Evolutionary conservation across 2,888 invertebrate species (phyloP).

Genomic region (Sisyra terminalis): DNA sequence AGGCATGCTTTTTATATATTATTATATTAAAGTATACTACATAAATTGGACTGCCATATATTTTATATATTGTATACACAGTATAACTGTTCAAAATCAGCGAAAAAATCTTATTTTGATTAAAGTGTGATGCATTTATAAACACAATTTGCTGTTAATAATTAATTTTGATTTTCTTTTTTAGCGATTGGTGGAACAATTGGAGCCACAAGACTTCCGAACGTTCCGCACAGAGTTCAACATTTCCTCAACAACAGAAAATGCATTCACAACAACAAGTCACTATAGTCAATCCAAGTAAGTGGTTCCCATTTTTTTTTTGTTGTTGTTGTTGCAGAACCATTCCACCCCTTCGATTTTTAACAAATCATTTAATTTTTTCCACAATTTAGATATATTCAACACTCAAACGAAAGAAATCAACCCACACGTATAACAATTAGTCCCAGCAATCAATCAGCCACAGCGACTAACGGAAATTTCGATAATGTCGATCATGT

Average conservation of each 20-base stretch:
- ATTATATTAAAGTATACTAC: no score
- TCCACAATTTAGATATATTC: constrained; percentile 1
- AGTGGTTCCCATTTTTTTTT: constrained; percentile 26
- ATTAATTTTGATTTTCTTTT: constrained; percentile 19
- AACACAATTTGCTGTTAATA: constrained; percentile 1
- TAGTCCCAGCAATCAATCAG: constrained; percentile 16
- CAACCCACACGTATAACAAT: constrained; percentile 20
- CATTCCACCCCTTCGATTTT: neutral
- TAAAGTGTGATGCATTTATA: no score
- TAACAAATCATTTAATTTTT: constrained; percentile 9
- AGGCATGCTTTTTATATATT: no score
- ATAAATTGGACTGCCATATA: no score
- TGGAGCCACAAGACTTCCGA: constrained; percentile 52
- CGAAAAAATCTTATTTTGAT: no score
- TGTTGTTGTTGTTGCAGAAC: neutral
- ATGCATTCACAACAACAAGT: constrained; percentile 39
- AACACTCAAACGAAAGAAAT: constrained; percentile 17
- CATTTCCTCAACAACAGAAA: constrained; percentile 45
- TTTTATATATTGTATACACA: no score
- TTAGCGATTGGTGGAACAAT: constrained; percentile 48
- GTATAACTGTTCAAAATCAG: no score
- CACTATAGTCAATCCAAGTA: constrained; percentile 42
- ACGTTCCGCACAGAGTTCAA: constrained; percentile 76
- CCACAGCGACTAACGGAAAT: constrained; percentile 14
- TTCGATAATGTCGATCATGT: constrained; percentile 30